Percentiles rank a stretch among this genome's conserved stretches.
phyloP scores from a whole-genome alignment of 2,113 vertebrate species.

The Bubo scandiacus region DNA sequence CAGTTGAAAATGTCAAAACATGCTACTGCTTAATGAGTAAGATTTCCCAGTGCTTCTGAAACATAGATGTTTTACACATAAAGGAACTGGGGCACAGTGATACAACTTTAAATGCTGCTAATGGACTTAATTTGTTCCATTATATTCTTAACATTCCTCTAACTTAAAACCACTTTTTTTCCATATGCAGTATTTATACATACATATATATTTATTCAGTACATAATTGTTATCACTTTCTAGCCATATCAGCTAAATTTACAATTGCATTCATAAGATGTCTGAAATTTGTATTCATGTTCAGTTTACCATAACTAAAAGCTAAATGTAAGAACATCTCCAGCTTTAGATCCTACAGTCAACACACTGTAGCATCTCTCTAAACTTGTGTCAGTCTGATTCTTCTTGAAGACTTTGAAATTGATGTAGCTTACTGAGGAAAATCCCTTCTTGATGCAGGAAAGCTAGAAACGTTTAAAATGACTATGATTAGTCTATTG shows the following conservation, averaged over 20 bases:
- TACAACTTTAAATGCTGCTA: background rate
- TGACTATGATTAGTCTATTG: background rate
- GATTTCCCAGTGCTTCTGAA: background rate
- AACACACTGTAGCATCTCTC: background rate
- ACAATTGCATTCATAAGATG: background rate
- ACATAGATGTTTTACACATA: background rate
- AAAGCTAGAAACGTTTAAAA: background rate
- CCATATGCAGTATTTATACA: background rate
- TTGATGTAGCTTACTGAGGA: background rate
- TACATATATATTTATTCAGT: background rate
- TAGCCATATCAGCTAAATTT: background rate
- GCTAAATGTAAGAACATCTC: background rate
- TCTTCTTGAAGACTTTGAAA: slow-evolving; percentile 17
- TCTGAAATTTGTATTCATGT: background rate
- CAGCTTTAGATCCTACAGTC: background rate
- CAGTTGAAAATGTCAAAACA: background rate
- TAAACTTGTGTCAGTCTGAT: background rate
- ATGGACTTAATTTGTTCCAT: background rate
- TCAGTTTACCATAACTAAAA: background rate
- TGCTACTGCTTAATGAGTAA: background rate
- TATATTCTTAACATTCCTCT: background rate
- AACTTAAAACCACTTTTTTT: background rate
- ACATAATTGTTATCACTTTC: background rate
- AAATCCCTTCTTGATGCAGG: background rate
- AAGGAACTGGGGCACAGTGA: background rate